Conservation (phyloP, 1,140 invertebrate genomes). For the Procambarus clarkii region DNA sequence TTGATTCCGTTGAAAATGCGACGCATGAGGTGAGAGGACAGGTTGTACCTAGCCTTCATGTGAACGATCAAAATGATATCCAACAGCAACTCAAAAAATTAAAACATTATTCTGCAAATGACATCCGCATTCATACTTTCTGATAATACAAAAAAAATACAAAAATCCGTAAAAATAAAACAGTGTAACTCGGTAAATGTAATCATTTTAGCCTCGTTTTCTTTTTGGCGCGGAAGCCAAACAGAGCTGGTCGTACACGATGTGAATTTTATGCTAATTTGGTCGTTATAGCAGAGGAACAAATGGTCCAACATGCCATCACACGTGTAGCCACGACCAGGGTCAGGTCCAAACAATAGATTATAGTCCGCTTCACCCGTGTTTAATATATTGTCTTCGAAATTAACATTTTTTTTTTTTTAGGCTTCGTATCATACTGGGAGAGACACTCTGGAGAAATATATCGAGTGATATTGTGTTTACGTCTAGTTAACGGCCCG, state of each 20-base stretch:
- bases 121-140: slow-evolving; percentile 28
- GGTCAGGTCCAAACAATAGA: slow-evolving; percentile 43
- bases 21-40: too few species aligned
- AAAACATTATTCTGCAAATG: slow-evolving; percentile 26
- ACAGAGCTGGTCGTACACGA: slow-evolving; percentile 36
- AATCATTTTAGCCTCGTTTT: slow-evolving; percentile 52
- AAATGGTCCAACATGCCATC: slow-evolving; percentile 63
- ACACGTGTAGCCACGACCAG: slow-evolving; percentile 29
- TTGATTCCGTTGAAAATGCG: too few species aligned
- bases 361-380: slow-evolving; percentile 10
- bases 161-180: background rate
- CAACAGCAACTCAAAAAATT: background rate
- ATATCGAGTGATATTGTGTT: background rate
- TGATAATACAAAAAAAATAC: background rate
- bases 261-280: slow-evolving; percentile 68
- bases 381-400: slow-evolving; percentile 11
- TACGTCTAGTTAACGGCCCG: background rate
- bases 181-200: slow-evolving; percentile 20
- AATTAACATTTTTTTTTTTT: slow-evolving; percentile 27
- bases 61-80: slow-evolving; percentile 18
- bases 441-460: background rate
- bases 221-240: slow-evolving; percentile 26
- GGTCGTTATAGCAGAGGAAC: slow-evolving; percentile 61
- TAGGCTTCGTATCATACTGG: background rate
- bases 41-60: too few species aligned